These are phyloP conservation scores for Papilio dardanus DNA, from an alignment of 1,140 invertebrate genomes.

Conservation along the genomic window DNA sequence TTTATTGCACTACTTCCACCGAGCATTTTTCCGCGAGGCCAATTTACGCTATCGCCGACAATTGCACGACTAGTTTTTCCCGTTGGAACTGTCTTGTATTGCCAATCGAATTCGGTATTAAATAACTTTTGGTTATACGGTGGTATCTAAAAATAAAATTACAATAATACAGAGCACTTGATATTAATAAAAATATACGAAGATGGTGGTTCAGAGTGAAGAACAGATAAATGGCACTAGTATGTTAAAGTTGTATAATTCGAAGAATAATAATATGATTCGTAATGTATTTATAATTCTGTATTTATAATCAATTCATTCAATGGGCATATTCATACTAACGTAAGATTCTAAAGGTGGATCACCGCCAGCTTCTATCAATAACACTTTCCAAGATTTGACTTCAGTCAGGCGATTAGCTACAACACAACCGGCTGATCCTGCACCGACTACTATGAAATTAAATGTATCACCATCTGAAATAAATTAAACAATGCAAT, in stretches of 20 bases:
- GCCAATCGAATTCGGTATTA: slow-evolving; percentile 83
- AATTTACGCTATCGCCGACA: slow-evolving; percentile 48
- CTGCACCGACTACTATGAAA: slow-evolving; percentile 63
- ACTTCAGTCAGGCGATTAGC: slow-evolving; percentile 77
- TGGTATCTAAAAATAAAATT: slow-evolving; percentile 72
- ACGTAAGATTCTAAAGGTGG: slow-evolving; percentile 53
- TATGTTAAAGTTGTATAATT: too few species aligned
- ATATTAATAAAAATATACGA: too few species aligned
- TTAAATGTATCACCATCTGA: slow-evolving; percentile 55
- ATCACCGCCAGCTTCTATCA: slow-evolving; percentile 84
- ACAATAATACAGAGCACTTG: too few species aligned
- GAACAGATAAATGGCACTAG: too few species aligned
- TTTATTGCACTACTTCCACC: slow-evolving; percentile 90
- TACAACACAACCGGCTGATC: slow-evolving; percentile 68
- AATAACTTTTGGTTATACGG: slow-evolving; percentile 65
- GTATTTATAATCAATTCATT: too few species aligned
- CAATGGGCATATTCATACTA: background rate
- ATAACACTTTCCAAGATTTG: slow-evolving; percentile 65
- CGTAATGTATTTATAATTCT: too few species aligned
- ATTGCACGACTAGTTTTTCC: background rate
- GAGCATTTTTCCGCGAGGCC: slow-evolving; percentile 86
- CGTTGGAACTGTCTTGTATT: slow-evolving; percentile 76
- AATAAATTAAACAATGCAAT: slow-evolving; percentile 28
- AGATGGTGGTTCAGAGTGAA: too few species aligned
- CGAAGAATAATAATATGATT: too few species aligned